Evolutionary conservation across 1,140 invertebrate genomes (phyloP).

Genomic region (Drosophila rhopaloa): DNA sequence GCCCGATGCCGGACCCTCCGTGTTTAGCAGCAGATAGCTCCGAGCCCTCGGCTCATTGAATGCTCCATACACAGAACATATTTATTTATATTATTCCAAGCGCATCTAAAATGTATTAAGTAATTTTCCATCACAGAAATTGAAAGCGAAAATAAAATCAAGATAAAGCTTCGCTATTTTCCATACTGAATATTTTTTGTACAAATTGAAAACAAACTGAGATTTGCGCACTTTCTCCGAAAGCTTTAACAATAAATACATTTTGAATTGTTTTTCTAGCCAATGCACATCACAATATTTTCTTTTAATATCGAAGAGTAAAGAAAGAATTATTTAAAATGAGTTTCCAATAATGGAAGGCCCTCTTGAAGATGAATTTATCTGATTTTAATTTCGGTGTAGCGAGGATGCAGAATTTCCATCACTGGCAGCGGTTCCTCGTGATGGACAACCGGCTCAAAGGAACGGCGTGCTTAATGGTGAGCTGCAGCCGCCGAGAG

Average conservation of each 20-base stretch:
- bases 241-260: neutral
- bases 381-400: slow-evolving; percentile 87
- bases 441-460: slow-evolving; percentile 90
- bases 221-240: neutral
- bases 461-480: slow-evolving; percentile 91
- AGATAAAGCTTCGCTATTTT: too few species aligned
- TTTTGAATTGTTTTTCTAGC: neutral
- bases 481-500: slow-evolving; percentile 89
- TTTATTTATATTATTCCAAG: neutral
- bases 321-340: neutral
- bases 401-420: slow-evolving; percentile 85
- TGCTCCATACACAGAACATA: neutral
- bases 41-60: slow-evolving; percentile 1
- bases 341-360: neutral
- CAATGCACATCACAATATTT: neutral
- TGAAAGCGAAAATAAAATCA: too few species aligned
- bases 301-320: neutral
- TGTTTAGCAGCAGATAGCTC: slow-evolving; percentile 13
- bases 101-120: neutral
- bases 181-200: too few species aligned
- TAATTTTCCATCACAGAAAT: too few species aligned
- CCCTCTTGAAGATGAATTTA: slow-evolving; percentile 58
- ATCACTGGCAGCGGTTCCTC: slow-evolving; percentile 90
- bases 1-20: slow-evolving; percentile 64
- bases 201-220: neutral